Percentiles rank a stretch among this genome's conserved stretches.
These are phyloP conservation scores for Salmo trutta DNA, from an alignment of 2,797 vertebrate species.

Conservation along the genomic window DNA sequence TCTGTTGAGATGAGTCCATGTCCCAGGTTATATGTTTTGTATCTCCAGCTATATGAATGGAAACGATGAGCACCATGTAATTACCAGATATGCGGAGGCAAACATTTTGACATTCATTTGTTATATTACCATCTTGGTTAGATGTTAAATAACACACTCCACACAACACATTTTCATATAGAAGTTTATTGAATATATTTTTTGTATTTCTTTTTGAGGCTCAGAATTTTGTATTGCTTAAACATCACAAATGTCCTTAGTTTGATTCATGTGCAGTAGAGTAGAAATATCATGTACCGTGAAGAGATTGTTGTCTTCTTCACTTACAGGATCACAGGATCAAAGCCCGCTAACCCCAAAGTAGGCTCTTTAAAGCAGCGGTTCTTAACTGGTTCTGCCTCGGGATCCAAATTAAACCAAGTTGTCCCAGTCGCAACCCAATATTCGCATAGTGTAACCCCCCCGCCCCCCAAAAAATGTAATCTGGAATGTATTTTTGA, in stretches of 20 bases:
- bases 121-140: not conserved
- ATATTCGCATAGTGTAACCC: no score
- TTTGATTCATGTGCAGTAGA: slow-evolving; percentile 31
- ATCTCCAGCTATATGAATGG: not conserved
- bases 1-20: not conserved
- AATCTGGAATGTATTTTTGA: no score
- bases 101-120: not conserved
- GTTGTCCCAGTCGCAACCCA: no score
- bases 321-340: slow-evolving; percentile 40
- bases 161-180: slow-evolving; percentile 60
- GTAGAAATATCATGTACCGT: slow-evolving; percentile 28
- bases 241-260: slow-evolving; percentile 51
- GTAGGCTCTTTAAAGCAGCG: slow-evolving; percentile 24
- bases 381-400: no score
- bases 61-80: not conserved
- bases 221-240: slow-evolving; percentile 76
- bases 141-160: slow-evolving; percentile 29
- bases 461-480: no score
- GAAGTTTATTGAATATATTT: slow-evolving; percentile 75
- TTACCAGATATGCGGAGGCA: not conserved
- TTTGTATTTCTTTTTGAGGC: slow-evolving; percentile 68
- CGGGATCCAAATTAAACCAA: no score
- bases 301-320: slow-evolving; percentile 14
- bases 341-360: slow-evolving; percentile 44
- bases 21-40: not conserved